Percentiles rank a stretch among this genome's conserved stretches.
phyloP scores from a whole-genome alignment of 1,140 invertebrate species.

The Bathynomus jamesi region DNA sequence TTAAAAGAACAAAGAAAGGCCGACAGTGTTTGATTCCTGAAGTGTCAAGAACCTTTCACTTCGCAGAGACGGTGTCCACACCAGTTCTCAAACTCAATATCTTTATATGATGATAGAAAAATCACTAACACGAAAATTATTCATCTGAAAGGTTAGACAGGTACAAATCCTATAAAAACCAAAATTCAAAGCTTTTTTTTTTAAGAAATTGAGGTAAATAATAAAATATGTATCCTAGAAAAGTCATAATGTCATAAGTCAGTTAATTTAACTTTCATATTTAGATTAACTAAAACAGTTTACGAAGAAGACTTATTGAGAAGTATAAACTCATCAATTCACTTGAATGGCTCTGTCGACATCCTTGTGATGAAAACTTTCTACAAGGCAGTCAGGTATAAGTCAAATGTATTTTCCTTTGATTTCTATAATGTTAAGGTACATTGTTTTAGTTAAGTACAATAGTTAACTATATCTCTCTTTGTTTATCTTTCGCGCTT shows the following conservation, averaged over 20 bases:
- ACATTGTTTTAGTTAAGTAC: no score
- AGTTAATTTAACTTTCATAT: no score
- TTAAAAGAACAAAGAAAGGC: slow-evolving; percentile 49
- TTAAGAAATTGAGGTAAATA: no score
- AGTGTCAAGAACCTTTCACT: slow-evolving; percentile 58
- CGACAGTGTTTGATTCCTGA: slow-evolving; percentile 59
- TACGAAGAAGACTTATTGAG: slow-evolving; percentile 19
- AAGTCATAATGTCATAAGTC: no score
- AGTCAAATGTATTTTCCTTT: no score
- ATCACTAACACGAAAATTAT: slow-evolving; percentile 50
- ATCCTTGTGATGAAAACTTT: slow-evolving; percentile 10
- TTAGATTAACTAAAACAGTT: slow-evolving; percentile 1
- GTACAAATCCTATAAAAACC: no score
- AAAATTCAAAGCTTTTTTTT: no score
- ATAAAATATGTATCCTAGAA: no score
- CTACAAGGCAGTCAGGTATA: slow-evolving; percentile 17
- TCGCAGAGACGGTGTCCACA: slow-evolving; percentile 57
- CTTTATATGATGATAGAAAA: slow-evolving; percentile 55
- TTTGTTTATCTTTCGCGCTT: no score
- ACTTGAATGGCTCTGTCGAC: slow-evolving; percentile 7
- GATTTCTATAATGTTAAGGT: no score
- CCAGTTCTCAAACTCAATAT: slow-evolving; percentile 59
- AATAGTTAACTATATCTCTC: no score
- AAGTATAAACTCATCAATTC: not conserved
- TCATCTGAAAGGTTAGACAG: slow-evolving; percentile 51